phyloP scores from a whole-genome alignment of 1,140 invertebrate genomes.

The Agrilus planipennis region DNA sequence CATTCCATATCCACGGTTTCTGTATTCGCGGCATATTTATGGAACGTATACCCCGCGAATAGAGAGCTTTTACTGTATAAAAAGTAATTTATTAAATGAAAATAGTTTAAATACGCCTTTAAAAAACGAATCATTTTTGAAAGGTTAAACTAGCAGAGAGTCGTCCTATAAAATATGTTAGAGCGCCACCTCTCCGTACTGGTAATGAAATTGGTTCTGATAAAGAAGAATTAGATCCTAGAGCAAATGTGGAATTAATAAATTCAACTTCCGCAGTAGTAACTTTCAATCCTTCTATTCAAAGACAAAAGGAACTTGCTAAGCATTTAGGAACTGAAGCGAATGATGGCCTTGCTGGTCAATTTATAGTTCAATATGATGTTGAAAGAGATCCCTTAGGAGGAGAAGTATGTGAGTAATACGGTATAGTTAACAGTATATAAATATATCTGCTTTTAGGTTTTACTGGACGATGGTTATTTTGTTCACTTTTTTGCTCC shows the following conservation, averaged over 20 bases:
- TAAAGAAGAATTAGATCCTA: conserved; percentile 20
- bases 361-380: conserved; percentile 53
- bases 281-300: conserved; percentile 36
- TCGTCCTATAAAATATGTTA: conserved; percentile 40
- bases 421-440: conserved; percentile 34
- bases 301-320: conserved; percentile 36
- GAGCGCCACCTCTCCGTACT: conserved; percentile 45
- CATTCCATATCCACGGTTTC: too few species aligned
- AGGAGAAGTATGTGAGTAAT: conserved; percentile 36
- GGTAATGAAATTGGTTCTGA: conserved; percentile 34
- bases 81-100: too few species aligned
- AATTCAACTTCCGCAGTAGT: conserved; percentile 17
- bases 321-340: conserved; percentile 20
- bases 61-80: too few species aligned
- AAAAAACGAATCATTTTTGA: too few species aligned
- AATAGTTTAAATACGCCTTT: too few species aligned
- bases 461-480: conserved; percentile 55
- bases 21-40: too few species aligned
- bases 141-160: conserved; percentile 38
- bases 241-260: conserved; percentile 19
- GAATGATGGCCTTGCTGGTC: conserved; percentile 42
- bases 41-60: too few species aligned
- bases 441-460: conserved; percentile 34
- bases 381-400: conserved; percentile 38
- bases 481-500: conserved; percentile 69